Conservation (phyloP, 1,140 invertebrate genomes). For the Lysiphlebus fabarum region DNA sequence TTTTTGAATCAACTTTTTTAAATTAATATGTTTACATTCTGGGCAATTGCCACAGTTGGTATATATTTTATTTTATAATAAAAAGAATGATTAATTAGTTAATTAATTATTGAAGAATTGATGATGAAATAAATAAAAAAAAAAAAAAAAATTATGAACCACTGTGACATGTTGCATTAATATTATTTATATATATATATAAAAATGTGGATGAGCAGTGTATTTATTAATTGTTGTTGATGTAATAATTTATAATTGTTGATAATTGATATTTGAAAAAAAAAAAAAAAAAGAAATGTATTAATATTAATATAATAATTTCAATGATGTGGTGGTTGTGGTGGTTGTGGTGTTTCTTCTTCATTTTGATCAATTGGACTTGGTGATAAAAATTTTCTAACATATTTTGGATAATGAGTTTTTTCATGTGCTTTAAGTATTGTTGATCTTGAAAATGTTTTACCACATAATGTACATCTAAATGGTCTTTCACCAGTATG, state of each 20-base stretch:
- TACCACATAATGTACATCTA: constrained; percentile 81
- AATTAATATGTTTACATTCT: constrained; percentile 7
- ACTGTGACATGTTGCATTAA: constrained; percentile 15
- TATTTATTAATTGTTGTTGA: no score
- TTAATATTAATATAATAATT: no score
- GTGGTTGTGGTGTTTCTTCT: constrained; percentile 63
- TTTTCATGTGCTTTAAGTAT: constrained; percentile 89
- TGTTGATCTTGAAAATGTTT: constrained; percentile 84
- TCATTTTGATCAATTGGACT: constrained; percentile 78
- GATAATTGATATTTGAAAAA: no score
- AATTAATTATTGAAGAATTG: background rate
- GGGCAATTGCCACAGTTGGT: background rate
- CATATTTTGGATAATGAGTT: constrained; percentile 86
- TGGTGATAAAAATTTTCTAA: constrained; percentile 79
- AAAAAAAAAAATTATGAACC: constrained; percentile 8
- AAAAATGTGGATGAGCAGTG: constrained; percentile 17
- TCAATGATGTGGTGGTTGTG: constrained; percentile 45
- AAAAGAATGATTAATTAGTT: background rate
- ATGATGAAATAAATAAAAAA: no score
- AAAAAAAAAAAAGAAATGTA: no score
- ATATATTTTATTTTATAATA: no score
- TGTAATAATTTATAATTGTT: no score
- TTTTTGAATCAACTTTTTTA: no score
- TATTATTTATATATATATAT: no score
- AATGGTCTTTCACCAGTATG: constrained; percentile 88